Base-by-base conservation (phyloP, 2,888 invertebrate genomes). In the Drosophila vallismaia region DNA sequence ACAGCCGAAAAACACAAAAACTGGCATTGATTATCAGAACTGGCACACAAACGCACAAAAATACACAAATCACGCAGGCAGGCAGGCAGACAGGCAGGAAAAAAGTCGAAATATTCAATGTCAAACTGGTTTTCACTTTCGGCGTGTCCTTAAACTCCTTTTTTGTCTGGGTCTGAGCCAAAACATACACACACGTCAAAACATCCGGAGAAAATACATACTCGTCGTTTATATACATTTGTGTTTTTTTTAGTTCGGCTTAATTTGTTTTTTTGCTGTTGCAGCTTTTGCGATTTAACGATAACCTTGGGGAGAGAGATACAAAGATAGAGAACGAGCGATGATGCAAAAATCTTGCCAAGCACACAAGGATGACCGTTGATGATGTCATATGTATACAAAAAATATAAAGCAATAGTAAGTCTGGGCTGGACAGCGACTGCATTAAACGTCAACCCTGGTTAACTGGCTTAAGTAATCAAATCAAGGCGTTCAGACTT, bases 251-350 rank as follows among this genome's bases (percentile, higher is more conserved):
- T 33, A 51, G 58, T 71, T 50, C 52, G 66, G 28, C 69, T 73
- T 62, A 67, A 62, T 40, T 60, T 56, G 53, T 31, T 60, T 62
- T 62, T 33, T 49, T 48, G 42, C 45, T 59, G 40, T 8, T 42
- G 54, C 52, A 63, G 50, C 45, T 63, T 69, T 73, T 54, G 50
- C 68, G 68, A 70, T 76, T 77, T 76, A 69, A 71, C 73, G 83
- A 84, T 84, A 88, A 86, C 84, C 84, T 88, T 84, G 88, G 66
- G 74, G 40, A 71, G 78, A 52, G 86, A 83, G 83, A 84, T 86
- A 75, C 72, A 66, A 69, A 64, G 67, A 77, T 51, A 48, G 51
- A 33, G 60, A 54, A 31, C 31, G 51, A 42, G 71, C 46, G 63
- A 54, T 70, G 70, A 85, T 85, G 86, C 83, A 81, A 76, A 79